Percentiles rank a stretch among this genome's conserved stretches.
These are phyloP conservation scores for Cheilosia soror DNA, from an alignment of 2,888 invertebrate species.

Conservation along the genomic window DNA sequence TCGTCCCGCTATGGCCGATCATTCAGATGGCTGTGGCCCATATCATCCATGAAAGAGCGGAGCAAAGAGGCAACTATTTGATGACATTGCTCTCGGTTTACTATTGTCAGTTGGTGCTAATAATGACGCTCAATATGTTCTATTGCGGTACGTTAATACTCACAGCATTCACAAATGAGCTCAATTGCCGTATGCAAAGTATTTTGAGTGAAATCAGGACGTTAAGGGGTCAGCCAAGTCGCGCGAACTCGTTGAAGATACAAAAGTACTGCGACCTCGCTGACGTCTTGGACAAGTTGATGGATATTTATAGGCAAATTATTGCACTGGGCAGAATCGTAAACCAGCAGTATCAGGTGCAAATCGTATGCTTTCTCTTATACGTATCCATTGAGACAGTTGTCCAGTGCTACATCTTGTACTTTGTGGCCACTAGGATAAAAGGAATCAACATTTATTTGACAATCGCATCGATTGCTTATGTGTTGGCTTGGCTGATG, in stretches of 20 bases:
- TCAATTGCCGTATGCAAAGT: constrained; percentile 77
- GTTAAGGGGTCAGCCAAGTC: background rate
- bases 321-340: constrained; percentile 74
- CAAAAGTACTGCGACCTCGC: constrained; percentile 72
- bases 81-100: constrained; percentile 76
- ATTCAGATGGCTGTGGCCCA: constrained; percentile 71
- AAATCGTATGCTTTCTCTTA: constrained; percentile 77
- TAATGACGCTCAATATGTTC: constrained; percentile 78
- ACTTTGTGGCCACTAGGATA: constrained; percentile 76
- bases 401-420: constrained; percentile 78
- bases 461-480: background rate
- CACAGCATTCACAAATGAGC: constrained; percentile 76
- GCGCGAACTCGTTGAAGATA: constrained; percentile 45
- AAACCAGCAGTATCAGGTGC: constrained; percentile 76
- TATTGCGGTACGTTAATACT: constrained; percentile 76
- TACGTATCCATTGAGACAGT: constrained; percentile 77
- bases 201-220: constrained; percentile 70
- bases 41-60: constrained; percentile 62
- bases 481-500: constrained; percentile 61
- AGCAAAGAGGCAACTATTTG: constrained; percentile 48
- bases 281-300: constrained; percentile 76
- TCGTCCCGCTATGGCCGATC: constrained; percentile 60
- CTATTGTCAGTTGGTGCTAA: constrained; percentile 77
- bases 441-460: background rate
- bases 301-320: constrained; percentile 75